These are phyloP conservation scores for Sus cebifrons DNA, from an alignment of 2,797 vertebrate genomes.

Conservation along the genomic window DNA sequence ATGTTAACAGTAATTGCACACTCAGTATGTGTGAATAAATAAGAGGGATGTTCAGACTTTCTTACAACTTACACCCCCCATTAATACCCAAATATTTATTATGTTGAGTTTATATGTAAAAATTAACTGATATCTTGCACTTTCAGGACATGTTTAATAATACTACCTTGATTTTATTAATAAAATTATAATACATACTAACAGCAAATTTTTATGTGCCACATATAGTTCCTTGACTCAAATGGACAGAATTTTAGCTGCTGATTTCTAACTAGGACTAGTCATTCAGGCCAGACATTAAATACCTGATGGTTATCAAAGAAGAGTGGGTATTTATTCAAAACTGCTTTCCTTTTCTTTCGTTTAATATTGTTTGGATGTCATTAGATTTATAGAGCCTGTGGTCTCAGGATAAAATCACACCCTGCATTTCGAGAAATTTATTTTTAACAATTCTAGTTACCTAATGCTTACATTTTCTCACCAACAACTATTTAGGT, in stretches of 20 bases:
- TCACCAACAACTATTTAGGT: background rate
- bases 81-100: background rate
- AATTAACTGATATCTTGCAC: constrained; percentile 71
- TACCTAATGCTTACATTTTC: background rate
- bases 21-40: background rate
- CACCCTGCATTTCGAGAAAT: background rate
- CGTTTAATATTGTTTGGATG: background rate
- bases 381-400: background rate
- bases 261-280: background rate
- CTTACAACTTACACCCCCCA: background rate
- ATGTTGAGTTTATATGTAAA: background rate
- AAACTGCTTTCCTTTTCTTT: background rate
- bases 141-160: constrained; percentile 45
- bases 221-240: background rate
- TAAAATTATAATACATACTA: constrained; percentile 15
- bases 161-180: background rate
- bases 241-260: constrained; percentile 13
- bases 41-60: constrained; percentile 56
- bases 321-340: background rate
- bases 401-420: background rate
- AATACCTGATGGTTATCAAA: background rate
- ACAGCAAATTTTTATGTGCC: background rate
- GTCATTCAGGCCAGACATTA: background rate
- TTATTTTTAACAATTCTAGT: background rate
- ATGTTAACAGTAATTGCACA: background rate